Evolutionary conservation across 2,113 vertebrate species (phyloP).

Genomic region (Malurus cyaneus): DNA sequence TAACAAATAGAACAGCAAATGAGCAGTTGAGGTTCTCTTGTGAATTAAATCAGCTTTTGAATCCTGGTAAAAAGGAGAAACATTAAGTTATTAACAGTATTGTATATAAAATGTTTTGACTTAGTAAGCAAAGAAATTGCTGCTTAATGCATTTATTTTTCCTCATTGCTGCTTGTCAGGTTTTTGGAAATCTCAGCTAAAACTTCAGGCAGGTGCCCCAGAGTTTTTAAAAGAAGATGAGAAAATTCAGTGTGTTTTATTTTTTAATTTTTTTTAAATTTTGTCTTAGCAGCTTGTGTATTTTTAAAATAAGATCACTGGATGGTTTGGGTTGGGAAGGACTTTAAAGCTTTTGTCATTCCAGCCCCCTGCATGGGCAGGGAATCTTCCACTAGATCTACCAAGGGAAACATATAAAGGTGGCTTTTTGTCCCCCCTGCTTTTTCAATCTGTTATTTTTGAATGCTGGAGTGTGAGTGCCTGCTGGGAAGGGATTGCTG

Average conservation of each 20-base stretch:
- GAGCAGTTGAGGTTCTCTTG: not conserved
- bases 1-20: not conserved
- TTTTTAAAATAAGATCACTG: not conserved
- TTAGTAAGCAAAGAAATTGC: too few relatives aligned
- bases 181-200: too few relatives aligned
- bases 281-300: not conserved
- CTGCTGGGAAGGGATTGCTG: too few relatives aligned
- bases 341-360: not conserved
- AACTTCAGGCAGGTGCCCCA: too few relatives aligned
- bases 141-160: too few relatives aligned
- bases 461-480: rapidly evolving
- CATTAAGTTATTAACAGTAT: too few relatives aligned
- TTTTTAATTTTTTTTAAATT: not conserved
- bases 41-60: not conserved
- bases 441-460: not conserved
- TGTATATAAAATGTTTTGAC: too few relatives aligned
- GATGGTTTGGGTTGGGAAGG: not conserved
- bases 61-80: too few relatives aligned
- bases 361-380: not conserved
- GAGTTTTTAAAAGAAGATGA: too few relatives aligned
- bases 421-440: rapidly evolving
- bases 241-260: too few relatives aligned
- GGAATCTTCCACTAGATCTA: not conserved
- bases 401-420: not conserved
- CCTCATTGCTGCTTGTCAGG: too few relatives aligned